A percentile compares a stretch with the other conserved stretches of the same genome.
phyloP scores from a whole-genome alignment of 2,113 vertebrate genomes.

The Hystrix brachyura region DNA sequence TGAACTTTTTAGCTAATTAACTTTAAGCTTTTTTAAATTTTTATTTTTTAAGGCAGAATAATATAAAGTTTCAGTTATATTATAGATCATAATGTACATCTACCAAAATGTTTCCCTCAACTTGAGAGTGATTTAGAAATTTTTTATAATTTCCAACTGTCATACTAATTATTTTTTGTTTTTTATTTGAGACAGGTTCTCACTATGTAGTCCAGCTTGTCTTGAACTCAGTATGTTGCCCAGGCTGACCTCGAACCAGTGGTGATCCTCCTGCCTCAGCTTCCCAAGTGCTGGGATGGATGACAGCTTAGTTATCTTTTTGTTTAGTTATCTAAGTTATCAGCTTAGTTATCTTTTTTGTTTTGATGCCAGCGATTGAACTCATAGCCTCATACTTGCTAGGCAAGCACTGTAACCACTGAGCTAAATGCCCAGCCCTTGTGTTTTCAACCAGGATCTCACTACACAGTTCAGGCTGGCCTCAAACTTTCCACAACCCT shows the following conservation, averaged over 20 bases:
- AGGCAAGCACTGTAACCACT: no score
- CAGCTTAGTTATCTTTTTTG: no score
- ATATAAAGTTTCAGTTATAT: constrained; percentile 41
- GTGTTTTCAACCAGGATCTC: no score
- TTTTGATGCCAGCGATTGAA: no score
- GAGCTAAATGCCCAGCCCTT: no score
- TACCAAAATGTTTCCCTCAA: neutral
- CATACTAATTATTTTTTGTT: neutral
- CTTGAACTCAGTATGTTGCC: neutral
- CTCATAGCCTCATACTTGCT: no score
- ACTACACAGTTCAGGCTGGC: neutral
- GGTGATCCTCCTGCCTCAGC: neutral
- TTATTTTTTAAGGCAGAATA: constrained; percentile 39
- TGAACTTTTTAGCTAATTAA: constrained; percentile 46
- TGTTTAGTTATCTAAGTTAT: no score
- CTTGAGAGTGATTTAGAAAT: constrained; percentile 28
- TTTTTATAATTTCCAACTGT: constrained; percentile 47
- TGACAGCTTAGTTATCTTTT: no score
- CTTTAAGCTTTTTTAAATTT: neutral
- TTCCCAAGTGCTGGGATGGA: neutral
- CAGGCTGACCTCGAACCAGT: neutral
- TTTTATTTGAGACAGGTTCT: neutral
- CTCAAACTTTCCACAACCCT: neutral
- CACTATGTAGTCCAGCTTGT: neutral
- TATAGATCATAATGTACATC: neutral